Percentiles rank a stretch among this genome's conserved stretches.
Evolutionary conservation across 2,797 vertebrate genomes (phyloP).

Genomic region (Australoheros facetus): DNA sequence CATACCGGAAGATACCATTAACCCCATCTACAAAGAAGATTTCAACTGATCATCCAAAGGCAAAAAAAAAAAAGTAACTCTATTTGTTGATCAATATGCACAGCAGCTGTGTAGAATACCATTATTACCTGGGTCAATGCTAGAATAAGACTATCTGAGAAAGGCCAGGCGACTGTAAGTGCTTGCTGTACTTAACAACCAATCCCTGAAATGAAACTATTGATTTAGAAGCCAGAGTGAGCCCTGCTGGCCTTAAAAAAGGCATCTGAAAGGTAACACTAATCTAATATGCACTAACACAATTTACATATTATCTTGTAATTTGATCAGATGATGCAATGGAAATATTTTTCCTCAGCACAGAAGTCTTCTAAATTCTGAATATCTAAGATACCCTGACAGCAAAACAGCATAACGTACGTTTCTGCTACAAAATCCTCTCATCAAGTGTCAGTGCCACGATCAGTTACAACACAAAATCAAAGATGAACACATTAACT

Average conservation of each 20-base stretch:
- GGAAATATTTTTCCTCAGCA: constrained; percentile 6
- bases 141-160: neutral
- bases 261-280: constrained; percentile 26
- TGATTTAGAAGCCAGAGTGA: constrained; percentile 23
- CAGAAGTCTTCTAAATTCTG: neutral
- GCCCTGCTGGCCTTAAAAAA: constrained; percentile 12
- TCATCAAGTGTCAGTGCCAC: neutral
- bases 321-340: constrained; percentile 8
- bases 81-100: neutral
- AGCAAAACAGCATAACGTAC: neutral
- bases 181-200: constrained; percentile 26
- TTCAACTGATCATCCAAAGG: neutral
- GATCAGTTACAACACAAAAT: neutral
- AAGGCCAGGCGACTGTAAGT: constrained; percentile 1
- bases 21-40: neutral
- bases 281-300: constrained; percentile 27
- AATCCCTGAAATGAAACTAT: constrained; percentile 35
- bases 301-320: constrained; percentile 15
- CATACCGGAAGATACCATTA: neutral
- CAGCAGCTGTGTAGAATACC: neutral
- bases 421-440: neutral
- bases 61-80: neutral
- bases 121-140: constrained; percentile 4
- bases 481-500: neutral
- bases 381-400: neutral